Base-by-base conservation (phyloP, 2,113 vertebrate genomes). In the Pterocles orientalis region DNA sequence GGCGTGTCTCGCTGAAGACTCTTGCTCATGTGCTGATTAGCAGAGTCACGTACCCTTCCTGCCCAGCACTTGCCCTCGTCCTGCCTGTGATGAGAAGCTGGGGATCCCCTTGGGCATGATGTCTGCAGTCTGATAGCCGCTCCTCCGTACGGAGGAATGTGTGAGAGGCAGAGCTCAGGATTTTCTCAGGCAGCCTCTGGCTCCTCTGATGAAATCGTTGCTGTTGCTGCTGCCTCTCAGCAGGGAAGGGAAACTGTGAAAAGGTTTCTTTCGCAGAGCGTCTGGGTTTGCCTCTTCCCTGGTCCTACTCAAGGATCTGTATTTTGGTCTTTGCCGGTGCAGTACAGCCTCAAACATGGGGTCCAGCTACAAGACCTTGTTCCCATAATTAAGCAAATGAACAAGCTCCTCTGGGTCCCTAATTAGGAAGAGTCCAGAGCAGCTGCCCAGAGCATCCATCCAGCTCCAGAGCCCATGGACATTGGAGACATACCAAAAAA, bases 281-380 rank as follows among this genome's bases (percentile, higher is more conserved):
- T 39, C 73, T 58, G 7, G 1, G 26, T 34, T 68, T 53, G 19
- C 9, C 7, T 82, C 64, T 53, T 57, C 28, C 31, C 26, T 34
- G 25, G 25, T 48, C n/a, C 21, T 66, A 2, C 21, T 15, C 39
- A 53, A 51, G 56, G n/a, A 13, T 34, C 43, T 77, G n/a, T 8
- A 21, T 65, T 64, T 53, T 57, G 10, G 5, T 18, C 39, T 73
- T 57, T 39, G 26, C 33, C 4, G 78, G 41, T 41, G 41, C 97
- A 85, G 97, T 98, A 97, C 92, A 98, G 98, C 82, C 90, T 98
- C 31, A 71, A 97, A 82, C 97, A 96, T 7, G 93, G 85, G 36
- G 96, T 98, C 82, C 96, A 97, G 72, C 96, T 96, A 15, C 96
- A 98, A 2, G 97, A 97, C 12, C 93, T 86, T 6, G 90, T 98